Evolutionary conservation across 2,888 invertebrate genomes (phyloP).

Genomic region (Dermolepida albohirtum): DNA sequence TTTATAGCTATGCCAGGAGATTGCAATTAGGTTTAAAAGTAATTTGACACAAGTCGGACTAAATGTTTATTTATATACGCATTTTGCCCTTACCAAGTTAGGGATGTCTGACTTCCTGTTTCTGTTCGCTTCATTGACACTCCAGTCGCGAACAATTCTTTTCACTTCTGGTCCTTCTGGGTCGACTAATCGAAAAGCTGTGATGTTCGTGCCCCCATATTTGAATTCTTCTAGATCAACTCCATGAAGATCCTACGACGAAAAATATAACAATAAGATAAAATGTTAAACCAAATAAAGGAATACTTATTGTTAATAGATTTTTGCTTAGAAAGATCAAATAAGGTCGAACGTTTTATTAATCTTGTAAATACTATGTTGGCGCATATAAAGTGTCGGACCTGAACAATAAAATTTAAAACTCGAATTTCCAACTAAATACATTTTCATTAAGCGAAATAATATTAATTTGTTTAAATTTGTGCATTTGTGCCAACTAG

Average conservation of each 20-base stretch:
- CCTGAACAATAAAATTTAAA: too few species aligned
- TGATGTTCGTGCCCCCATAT: conserved; percentile 95
- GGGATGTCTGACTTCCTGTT: conserved; percentile 49
- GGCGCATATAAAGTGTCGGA: too few species aligned
- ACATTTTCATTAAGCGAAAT: too few species aligned
- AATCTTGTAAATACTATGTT: too few species aligned
- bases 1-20: neutral
- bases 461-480: too few species aligned
- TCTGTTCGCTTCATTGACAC: conserved; percentile 47
- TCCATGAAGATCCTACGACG: conserved; percentile 85
- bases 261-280: conserved; percentile 2
- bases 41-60: conserved; percentile 1
- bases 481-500: too few species aligned
- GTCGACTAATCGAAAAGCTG: conserved; percentile 90
- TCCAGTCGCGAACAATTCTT: conserved; percentile 59
- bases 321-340: too few species aligned
- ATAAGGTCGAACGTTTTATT: too few species aligned
- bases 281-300: neutral
- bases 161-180: conserved; percentile 83
- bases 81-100: conserved; percentile 39
- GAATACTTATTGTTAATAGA: too few species aligned
- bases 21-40: too few species aligned
- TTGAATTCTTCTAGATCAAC: conserved; percentile 94
- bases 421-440: too few species aligned
- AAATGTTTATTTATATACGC: neutral